Evolutionary conservation across 2,113 vertebrate genomes (phyloP), one percentile per base, ranked within the genome.

Genomic region (Hippoglossus stenolepis): DNA sequence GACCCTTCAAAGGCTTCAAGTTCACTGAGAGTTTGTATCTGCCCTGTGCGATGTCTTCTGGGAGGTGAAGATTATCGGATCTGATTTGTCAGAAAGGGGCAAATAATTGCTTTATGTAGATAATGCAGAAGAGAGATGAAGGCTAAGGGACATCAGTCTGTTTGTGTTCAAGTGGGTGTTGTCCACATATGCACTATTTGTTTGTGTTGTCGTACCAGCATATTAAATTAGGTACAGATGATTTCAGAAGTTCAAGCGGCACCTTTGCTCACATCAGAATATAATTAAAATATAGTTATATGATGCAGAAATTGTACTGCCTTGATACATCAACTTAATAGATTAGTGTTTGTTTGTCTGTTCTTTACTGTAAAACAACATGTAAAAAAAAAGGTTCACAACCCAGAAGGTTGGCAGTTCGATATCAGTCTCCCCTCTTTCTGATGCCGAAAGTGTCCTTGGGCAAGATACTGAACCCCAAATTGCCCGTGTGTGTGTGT

Each of bases 41-140:
- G 20, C 69, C 26, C 70, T 13, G 62, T 85, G 57, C 76, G 77
- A 87, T 80, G 82, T 35, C 0, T 26, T 65, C 66, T 76, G 73
- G 17, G 53, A 84, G 61, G 26, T 65, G 87, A 90, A 79, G 73
- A 64, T 83, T 82, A 93, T 92, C 88, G 86, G 20, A 86, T 56
- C 70, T 86, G 85, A 88, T 77, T 88, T 72, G 73, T 17, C 17
- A 57, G 74, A 77, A 87, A 82, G 65, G 60, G 82, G 73, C 57
- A 38, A 65, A 47, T 86, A 74, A 89, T 90, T 87, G 58, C 49
- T 65, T 6, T 69, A 47, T 77, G 40, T 59, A 57, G 66, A 56
- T 59, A 84, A 24, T 31, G 28, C 1, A 35, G 8, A 26, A 31
- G 57, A 73, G 61, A 85, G 70, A 89, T 86, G 76, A 87, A 80